Evolutionary conservation across 2,888 invertebrate genomes (phyloP).

Genomic region (Diarsia dahlii): DNA sequence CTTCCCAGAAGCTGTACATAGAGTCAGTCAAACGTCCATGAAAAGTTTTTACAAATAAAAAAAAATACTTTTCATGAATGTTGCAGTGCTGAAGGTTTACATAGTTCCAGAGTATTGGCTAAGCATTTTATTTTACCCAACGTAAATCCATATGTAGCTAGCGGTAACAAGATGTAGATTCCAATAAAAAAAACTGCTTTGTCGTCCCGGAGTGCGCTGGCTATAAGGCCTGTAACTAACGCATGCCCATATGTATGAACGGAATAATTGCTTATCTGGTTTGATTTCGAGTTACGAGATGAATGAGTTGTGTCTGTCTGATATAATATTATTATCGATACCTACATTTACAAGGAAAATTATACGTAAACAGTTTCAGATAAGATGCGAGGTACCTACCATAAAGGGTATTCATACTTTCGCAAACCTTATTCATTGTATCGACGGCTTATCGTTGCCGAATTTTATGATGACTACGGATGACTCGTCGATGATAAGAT

Average conservation of each 20-base stretch:
- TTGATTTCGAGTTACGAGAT: background rate
- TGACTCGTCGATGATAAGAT: slow-evolving; percentile 27
- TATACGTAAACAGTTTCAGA: slow-evolving; percentile 10
- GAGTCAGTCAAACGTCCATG: background rate
- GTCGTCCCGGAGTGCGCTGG: too few relatives aligned
- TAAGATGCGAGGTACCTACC: slow-evolving; percentile 20
- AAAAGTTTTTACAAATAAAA: background rate
- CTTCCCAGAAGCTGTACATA: background rate
- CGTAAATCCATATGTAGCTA: background rate
- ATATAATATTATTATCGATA: slow-evolving; percentile 17
- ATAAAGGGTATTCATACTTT: background rate
- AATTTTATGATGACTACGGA: slow-evolving; percentile 8
- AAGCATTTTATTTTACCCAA: background rate
- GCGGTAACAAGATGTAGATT: background rate
- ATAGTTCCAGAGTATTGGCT: background rate
- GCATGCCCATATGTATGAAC: background rate
- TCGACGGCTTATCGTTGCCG: background rate
- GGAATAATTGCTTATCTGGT: background rate
- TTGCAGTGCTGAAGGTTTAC: too few relatives aligned
- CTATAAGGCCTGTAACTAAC: background rate
- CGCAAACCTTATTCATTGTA: background rate
- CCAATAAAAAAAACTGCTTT: too few relatives aligned
- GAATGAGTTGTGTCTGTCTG: background rate
- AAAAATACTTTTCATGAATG: background rate
- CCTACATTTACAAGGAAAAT: slow-evolving; percentile 3